Evolutionary conservation across 2,888 invertebrate species (phyloP).

Genomic region (Hydrotaea cyrtoneurina): DNA sequence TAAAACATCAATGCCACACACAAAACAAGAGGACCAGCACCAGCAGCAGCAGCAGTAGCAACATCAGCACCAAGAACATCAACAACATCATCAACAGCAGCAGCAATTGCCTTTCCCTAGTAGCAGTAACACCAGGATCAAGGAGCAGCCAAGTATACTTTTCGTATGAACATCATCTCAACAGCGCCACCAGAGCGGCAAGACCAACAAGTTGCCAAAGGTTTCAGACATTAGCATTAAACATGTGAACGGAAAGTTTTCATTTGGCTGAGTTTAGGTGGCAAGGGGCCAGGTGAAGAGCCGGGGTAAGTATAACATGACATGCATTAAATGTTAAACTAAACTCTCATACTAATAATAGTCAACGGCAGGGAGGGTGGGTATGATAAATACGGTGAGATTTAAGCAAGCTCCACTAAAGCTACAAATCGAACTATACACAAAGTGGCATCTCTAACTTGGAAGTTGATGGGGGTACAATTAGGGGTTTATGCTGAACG

Average conservation of each 20-base stretch:
- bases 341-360: slow-evolving; percentile 14
- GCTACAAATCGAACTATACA: no score
- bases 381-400: neutral
- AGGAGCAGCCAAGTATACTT: slow-evolving; percentile 33
- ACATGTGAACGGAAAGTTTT: slow-evolving; percentile 44
- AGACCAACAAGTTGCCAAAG: slow-evolving; percentile 63
- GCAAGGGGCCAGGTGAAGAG: neutral
- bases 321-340: slow-evolving; percentile 53
- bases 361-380: neutral
- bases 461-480: no score
- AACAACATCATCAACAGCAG: neutral
- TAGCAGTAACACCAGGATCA: slow-evolving; percentile 25
- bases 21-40: slow-evolving; percentile 30
- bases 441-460: no score
- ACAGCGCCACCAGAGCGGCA: slow-evolving; percentile 28
- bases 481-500: no score
- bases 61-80: slow-evolving; percentile 4
- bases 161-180: slow-evolving; percentile 10
- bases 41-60: neutral
- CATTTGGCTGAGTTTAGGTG: slow-evolving; percentile 17
- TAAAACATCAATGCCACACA: slow-evolving; percentile 60
- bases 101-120: neutral
- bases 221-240: slow-evolving; percentile 56
- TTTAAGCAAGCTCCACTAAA: no score
- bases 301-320: slow-evolving; percentile 32